These are phyloP conservation scores for Ctenopoma multispine DNA, from an alignment of 2,797 vertebrate genomes.

Conservation along the genomic window DNA sequence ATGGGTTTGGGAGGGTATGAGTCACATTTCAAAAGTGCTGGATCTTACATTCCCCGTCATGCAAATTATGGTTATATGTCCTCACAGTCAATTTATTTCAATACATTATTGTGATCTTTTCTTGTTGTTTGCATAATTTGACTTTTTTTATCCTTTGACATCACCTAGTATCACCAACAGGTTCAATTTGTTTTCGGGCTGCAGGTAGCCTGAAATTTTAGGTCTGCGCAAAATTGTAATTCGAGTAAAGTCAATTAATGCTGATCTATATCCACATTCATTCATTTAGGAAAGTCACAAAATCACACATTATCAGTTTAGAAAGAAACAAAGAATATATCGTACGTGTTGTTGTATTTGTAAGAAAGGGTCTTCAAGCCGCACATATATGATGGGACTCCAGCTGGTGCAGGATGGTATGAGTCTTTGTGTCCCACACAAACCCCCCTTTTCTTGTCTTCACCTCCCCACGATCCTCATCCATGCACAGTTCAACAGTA, in stretches of 20 bases:
- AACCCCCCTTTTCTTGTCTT: conserved; percentile 38
- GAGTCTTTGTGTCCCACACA: conserved; percentile 76
- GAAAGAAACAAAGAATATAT: conserved; percentile 39
- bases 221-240: neutral
- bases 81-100: no score
- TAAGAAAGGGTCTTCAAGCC: conserved; percentile 50
- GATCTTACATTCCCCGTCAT: no score
- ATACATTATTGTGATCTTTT: no score
- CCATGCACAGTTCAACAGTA: conserved; percentile 2
- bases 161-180: no score
- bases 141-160: no score
- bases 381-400: conserved; percentile 64
- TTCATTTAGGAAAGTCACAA: neutral
- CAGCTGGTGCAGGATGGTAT: conserved; percentile 79
- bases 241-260: neutral
- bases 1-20: no score
- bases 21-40: no score
- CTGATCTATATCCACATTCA: neutral
- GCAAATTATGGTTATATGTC: no score
- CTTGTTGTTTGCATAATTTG: no score
- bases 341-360: conserved; percentile 41
- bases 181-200: no score
- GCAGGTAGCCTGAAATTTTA: neutral
- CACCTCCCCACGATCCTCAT: conserved; percentile 18
- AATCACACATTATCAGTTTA: conserved; percentile 1